Evolutionary conservation across 1,140 invertebrate species (phyloP), one percentile per base, ranked within the genome.

Genomic region (Lepidurus arcticus): DNA sequence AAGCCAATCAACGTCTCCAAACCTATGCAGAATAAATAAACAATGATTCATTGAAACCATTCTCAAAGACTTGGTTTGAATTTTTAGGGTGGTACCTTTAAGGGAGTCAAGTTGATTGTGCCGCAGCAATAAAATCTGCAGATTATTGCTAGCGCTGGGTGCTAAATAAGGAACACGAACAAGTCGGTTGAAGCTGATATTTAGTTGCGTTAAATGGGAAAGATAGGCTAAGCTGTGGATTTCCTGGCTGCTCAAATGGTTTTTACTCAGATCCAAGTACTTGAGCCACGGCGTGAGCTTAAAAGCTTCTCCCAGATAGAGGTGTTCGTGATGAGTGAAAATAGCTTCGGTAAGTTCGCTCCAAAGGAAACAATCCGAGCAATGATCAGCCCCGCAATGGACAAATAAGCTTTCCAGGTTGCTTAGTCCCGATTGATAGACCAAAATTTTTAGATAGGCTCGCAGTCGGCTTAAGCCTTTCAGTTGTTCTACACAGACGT

Each of bases 1-100:
- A 76, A 44, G 8, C 44, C 42, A 76, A 76, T 65, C 44, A 76
- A 76, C 8, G 42, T 42, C 7, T 76, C 76, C 44, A 76, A 21
- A 21, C 76, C 76, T 76, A 16, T 5, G 13, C 3, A 47, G 43
- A 13, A 76, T 21, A 43, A n/a, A 76, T 10, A 76, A 76, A 11
- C 10, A 53, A 9, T 16, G 42, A 44, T 47, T 65, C 21, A n/a
- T 65, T 9, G 6, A 65, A 65, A 11, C 21, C 1, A 21, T 65
- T 21, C 8, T 21, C 1, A 6, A 47, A 7, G 53, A 34, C 2
- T 34, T 34, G 2, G 34, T 34, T 34, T 65, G 13, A 76, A 2
- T 9, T 45, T 47, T 26, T 47, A 42, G n/a, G n/a, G 11, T 16
- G 11, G 75, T 42, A 76, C 21, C 44, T 76, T 43, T 8, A 13